These are phyloP conservation scores for Caenorhabditis brenneri DNA, from an alignment of 1,140 invertebrate species.

Conservation along the genomic window DNA sequence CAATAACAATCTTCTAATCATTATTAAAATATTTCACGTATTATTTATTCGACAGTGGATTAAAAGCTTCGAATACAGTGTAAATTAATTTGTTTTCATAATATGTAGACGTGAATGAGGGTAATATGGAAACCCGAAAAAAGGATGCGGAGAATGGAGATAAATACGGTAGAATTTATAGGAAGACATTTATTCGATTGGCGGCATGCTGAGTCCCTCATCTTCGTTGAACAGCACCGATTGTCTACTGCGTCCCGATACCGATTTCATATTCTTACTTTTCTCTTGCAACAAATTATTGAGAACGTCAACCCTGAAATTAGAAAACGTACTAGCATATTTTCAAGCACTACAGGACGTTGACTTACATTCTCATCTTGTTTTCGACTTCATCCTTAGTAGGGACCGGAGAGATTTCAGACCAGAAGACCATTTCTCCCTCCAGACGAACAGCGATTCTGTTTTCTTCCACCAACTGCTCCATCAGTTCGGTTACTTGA, in stretches of 20 bases:
- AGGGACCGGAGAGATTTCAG: not conserved
- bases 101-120: not conserved
- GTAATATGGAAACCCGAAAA: not conserved
- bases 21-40: too few relatives aligned
- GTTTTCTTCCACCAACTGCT: not conserved
- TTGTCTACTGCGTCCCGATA: not conserved
- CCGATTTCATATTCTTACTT: not conserved
- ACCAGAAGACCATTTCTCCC: slow-evolving; percentile 9
- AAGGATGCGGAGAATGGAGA: not conserved
- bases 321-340: not conserved
- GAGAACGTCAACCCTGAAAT: not conserved
- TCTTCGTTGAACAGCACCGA: slow-evolving; percentile 8
- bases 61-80: not conserved
- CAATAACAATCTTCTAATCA: too few relatives aligned
- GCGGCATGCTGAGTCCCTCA: slow-evolving; percentile 15
- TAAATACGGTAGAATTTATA: not conserved
- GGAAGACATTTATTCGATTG: not conserved
- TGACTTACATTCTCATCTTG: not conserved
- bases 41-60: not conserved
- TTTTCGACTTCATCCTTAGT: not conserved
- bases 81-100: not conserved
- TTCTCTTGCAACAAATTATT: not conserved
- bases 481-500: not conserved
- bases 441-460: not conserved
- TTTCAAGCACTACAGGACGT: not conserved